Evolutionary conservation across 2,113 vertebrate species (phyloP).

Genomic region (Rhea pennata): DNA sequence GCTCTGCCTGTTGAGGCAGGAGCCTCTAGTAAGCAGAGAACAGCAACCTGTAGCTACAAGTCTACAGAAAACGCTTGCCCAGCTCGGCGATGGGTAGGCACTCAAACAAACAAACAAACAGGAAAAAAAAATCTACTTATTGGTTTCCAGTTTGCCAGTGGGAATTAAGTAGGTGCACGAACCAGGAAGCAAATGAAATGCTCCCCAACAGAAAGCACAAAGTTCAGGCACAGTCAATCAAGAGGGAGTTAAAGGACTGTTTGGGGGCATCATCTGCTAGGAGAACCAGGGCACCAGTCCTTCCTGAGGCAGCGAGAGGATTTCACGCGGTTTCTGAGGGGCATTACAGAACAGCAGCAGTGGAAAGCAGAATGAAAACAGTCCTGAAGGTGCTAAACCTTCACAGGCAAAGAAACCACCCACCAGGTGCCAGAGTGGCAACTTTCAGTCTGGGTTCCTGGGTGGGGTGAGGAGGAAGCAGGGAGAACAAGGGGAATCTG

Average conservation of each 20-base stretch:
- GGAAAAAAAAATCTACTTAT: not conserved
- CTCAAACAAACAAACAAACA: not conserved
- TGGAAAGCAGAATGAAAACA: accelerated
- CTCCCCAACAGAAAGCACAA: not conserved
- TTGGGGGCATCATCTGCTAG: not conserved
- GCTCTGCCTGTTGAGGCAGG: conserved; percentile 55
- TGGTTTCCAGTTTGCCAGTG: not conserved
- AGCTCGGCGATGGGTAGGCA: not conserved
- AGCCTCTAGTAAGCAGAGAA: not conserved
- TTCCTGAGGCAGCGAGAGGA: not conserved
- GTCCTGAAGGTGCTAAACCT: not conserved
- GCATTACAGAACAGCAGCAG: not conserved
- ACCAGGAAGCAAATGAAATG: not conserved
- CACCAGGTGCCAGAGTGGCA: accelerated
- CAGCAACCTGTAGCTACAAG: conserved; percentile 63
- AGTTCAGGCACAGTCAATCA: not conserved
- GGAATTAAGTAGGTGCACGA: not conserved
- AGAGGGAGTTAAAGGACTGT: not conserved
- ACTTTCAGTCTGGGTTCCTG: accelerated
- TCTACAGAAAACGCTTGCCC: not conserved
- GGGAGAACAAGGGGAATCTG: not conserved
- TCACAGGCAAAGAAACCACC: not conserved
- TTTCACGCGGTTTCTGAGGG: accelerated
- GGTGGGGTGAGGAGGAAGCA: not conserved
- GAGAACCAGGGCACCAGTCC: not conserved